A percentile compares a stretch with the other conserved stretches of the same genome.
These are phyloP conservation scores for Dryobates pubescens DNA, from an alignment of 2,797 vertebrate genomes.

Conservation along the genomic window DNA sequence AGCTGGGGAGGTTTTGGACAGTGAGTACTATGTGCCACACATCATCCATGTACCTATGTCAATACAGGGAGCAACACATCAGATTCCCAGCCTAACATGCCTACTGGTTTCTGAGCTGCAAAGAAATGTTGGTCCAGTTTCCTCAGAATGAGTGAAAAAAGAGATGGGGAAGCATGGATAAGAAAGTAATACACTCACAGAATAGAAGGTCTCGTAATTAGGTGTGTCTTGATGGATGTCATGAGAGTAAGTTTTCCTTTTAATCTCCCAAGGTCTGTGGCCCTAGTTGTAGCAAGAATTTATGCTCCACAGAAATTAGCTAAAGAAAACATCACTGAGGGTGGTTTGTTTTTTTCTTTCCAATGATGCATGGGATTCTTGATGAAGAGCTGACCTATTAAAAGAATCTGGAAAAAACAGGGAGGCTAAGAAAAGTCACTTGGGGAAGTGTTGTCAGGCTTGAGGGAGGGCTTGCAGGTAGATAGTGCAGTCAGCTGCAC, in stretches of 20 bases:
- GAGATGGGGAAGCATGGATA: neutral
- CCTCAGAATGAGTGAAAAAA: neutral
- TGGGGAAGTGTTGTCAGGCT: neutral
- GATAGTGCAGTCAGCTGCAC: neutral
- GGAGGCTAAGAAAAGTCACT: neutral
- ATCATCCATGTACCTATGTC: rapidly evolving
- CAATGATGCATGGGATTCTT: neutral
- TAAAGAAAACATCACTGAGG: neutral
- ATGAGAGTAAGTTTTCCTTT: neutral
- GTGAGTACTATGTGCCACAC: too few species aligned
- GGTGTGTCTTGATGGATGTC: neutral
- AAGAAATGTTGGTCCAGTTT: neutral
- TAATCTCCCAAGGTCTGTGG: neutral
- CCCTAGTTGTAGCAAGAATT: neutral
- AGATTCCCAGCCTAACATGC: neutral
- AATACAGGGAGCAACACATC: rapidly evolving
- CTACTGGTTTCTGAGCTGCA: neutral
- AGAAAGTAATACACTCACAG: neutral
- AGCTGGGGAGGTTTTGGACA: neutral
- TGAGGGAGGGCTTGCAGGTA: neutral
- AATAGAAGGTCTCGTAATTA: neutral
- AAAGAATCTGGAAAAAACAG: neutral
- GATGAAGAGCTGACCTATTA: neutral
- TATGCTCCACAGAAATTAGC: neutral
- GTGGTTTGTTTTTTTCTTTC: neutral